These are phyloP conservation scores for Catostylus mosaicus DNA, from an alignment of 30 jellyfish, hydroid and myxozoan genomes.

Conservation along the genomic window DNA sequence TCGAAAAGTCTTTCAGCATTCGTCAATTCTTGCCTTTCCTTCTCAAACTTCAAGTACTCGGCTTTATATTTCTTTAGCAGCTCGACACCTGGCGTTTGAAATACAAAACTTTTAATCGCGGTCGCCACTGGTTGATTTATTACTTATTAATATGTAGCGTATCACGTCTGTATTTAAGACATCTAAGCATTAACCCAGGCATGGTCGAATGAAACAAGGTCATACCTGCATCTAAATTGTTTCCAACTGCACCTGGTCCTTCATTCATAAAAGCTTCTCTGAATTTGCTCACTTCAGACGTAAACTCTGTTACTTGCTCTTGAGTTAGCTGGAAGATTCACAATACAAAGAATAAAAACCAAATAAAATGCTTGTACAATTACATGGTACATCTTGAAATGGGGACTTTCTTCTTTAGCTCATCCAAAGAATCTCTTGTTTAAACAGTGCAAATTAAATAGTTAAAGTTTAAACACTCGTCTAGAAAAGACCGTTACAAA, in stretches of 20 bases:
- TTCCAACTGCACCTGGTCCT: constrained; percentile 95
- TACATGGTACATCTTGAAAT: no score
- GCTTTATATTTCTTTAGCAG: constrained; percentile 70
- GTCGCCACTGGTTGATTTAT: no score
- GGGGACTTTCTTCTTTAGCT: no score
- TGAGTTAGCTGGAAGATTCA: constrained; percentile 65
- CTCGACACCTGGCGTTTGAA: constrained; percentile 61
- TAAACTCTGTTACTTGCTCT: constrained; percentile 88
- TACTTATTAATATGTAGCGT: no score
- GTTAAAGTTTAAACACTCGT: no score
- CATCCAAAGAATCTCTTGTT: no score
- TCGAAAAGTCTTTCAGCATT: constrained; percentile 91
- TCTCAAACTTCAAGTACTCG: constrained; percentile 66
- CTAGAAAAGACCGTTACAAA: no score
- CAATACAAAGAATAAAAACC: neutral
- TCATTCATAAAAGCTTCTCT: constrained; percentile 60
- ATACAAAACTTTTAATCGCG: no score
- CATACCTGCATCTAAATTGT: constrained; percentile 86
- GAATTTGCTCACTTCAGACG: constrained; percentile 64
- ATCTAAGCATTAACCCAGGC: no score
- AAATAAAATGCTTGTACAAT: neutral
- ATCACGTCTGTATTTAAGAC: no score
- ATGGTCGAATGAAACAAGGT: neutral
- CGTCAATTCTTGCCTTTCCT: constrained; percentile 89
- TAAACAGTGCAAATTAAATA: no score